Evolutionary conservation across 2,888 invertebrate species (phyloP).

Genomic region (Nemotelus nigrinus): DNA sequence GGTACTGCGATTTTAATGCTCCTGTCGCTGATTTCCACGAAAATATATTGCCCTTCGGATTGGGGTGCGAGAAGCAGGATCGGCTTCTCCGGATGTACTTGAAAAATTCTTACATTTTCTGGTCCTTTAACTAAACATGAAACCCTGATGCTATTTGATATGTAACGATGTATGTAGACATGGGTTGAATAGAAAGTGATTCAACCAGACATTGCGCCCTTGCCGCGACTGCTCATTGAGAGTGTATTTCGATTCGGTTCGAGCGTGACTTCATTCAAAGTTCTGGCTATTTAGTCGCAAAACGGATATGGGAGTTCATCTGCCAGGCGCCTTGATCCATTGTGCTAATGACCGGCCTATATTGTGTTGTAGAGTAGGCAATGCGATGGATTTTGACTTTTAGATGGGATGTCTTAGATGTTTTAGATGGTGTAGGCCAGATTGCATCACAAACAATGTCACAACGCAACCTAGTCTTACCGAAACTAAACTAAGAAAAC

Average conservation of each 20-base stretch:
- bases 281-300: constrained; percentile 7
- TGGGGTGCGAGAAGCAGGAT: not conserved
- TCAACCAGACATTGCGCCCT: constrained; percentile 5
- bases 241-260: constrained; percentile 16
- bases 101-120: constrained; percentile 26
- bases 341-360: too few relatives aligned
- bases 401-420: too few relatives aligned
- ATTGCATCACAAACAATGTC: too few relatives aligned
- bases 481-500: too few relatives aligned
- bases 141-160: not conserved
- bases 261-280: constrained; percentile 30
- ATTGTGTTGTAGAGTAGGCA: too few relatives aligned
- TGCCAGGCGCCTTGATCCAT: not conserved
- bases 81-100: not conserved
- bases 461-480: too few relatives aligned
- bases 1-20: not conserved
- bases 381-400: too few relatives aligned
- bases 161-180: not conserved
- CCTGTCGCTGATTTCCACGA: not conserved
- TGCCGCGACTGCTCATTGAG: not conserved
- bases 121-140: constrained; percentile 24
- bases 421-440: too few relatives aligned
- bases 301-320: not conserved
- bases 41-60: not conserved
- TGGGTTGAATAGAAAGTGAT: not conserved